Percentiles rank a stretch among this genome's conserved stretches.
Conservation (phyloP, 2,113 vertebrate genomes). For the Mormyrus lacerda region DNA sequence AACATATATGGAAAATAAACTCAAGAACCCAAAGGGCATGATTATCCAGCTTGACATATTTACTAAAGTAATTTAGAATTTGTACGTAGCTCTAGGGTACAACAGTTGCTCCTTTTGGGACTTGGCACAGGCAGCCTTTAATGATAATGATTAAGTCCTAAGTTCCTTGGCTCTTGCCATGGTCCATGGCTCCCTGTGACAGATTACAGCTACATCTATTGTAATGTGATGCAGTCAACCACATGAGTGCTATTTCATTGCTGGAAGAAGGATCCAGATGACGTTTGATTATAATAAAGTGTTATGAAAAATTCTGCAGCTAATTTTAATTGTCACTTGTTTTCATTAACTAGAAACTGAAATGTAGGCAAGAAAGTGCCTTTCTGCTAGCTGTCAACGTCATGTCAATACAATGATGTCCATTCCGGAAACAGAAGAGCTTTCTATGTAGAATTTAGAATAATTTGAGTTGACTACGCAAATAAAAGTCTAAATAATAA, state of each 20-base stretch:
- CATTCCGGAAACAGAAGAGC: neutral
- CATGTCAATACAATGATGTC: neutral
- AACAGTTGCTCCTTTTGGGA: neutral
- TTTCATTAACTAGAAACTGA: neutral
- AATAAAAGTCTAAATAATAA: neutral
- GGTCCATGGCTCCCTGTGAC: neutral
- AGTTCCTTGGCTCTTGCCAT: neutral
- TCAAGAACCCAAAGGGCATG: conserved; percentile 5
- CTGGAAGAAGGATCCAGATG: neutral
- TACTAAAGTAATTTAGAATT: neutral
- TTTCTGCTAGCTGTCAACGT: neutral
- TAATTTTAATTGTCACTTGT: neutral
- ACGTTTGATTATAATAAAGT: neutral
- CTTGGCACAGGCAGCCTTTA: neutral
- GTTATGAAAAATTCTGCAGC: neutral
- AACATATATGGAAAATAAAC: conserved; percentile 8
- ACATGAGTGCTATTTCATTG: neutral
- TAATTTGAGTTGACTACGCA: neutral
- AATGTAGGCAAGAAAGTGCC: neutral
- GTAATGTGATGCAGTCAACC: neutral
- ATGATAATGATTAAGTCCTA: neutral
- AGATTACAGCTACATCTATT: neutral
- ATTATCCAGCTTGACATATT: neutral
- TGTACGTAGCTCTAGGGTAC: neutral
- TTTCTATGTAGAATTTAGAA: neutral